Evolutionary conservation across 2,888 invertebrate genomes (phyloP).

Genomic region (Agonopterix heracliana): DNA sequence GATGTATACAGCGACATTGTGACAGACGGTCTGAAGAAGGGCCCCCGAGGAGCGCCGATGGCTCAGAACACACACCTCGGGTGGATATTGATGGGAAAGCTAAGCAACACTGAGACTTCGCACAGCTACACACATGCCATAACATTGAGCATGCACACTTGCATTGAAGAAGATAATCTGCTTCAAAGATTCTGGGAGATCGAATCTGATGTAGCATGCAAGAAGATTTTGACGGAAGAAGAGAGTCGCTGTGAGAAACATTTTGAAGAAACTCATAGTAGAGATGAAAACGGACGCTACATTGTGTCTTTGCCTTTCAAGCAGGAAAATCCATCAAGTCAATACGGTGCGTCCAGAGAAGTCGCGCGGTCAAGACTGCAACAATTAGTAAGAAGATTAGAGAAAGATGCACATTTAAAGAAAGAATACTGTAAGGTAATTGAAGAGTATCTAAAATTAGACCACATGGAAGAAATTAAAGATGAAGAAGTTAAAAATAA

Average conservation of each 20-base stretch:
- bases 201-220: not conserved
- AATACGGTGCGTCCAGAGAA: slow-evolving; percentile 6
- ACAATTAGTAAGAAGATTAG: slow-evolving; percentile 10
- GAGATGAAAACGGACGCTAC: slow-evolving; percentile 11
- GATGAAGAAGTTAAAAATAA: slow-evolving; percentile 1
- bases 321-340: slow-evolving; percentile 3
- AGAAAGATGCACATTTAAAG: slow-evolving; percentile 10
- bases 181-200: not conserved
- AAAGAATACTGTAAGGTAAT: slow-evolving; percentile 15
- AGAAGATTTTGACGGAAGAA: slow-evolving; percentile 6
- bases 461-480: slow-evolving; percentile 15
- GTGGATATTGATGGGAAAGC: slow-evolving; percentile 20
- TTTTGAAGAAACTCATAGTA: slow-evolving; percentile 4
- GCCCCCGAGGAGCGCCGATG: slow-evolving; percentile 15
- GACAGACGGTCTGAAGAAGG: slow-evolving; percentile 12
- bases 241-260: slow-evolving; percentile 10
- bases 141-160: not conserved
- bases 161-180: not conserved
- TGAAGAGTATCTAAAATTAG: slow-evolving; percentile 13
- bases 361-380: slow-evolving; percentile 10
- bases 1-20: too few relatives aligned
- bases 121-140: too few relatives aligned
- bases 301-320: slow-evolving; percentile 13
- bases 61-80: slow-evolving; percentile 21
- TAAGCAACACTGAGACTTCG: not conserved